Percentiles rank a stretch among this genome's conserved stretches.
phyloP scores from a whole-genome alignment of 2,113 vertebrate species.

The Vireo altiloquus region DNA sequence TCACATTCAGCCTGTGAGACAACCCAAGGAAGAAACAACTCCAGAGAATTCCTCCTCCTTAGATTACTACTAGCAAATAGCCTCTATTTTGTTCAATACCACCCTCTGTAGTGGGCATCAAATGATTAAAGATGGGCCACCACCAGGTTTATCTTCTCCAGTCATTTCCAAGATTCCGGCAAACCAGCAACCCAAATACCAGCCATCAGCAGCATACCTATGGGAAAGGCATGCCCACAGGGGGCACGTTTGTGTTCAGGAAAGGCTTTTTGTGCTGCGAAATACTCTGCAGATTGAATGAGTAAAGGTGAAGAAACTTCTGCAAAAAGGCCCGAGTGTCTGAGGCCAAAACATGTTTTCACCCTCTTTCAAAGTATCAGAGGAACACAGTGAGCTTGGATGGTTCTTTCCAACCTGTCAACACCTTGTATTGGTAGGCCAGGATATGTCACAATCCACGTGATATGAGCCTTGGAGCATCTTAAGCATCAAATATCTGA shows the following conservation, averaged over 20 bases:
- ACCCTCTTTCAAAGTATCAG: not conserved
- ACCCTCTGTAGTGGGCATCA: accelerated
- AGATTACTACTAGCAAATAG: not conserved
- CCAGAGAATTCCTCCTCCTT: not conserved
- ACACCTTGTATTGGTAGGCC: not conserved
- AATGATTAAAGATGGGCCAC: not conserved
- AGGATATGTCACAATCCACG: not conserved
- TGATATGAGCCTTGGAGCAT: not conserved
- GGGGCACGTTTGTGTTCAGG: not conserved
- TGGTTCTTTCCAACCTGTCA: not conserved
- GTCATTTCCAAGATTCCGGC: not conserved
- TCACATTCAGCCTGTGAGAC: not conserved
- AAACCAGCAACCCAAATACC: not conserved
- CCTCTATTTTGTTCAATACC: not conserved
- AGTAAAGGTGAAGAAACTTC: not conserved
- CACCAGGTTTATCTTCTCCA: not conserved
- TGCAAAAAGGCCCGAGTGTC: not conserved
- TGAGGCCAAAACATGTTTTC: not conserved
- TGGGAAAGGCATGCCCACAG: not conserved
- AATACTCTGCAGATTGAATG: not conserved
- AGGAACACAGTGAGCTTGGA: not conserved
- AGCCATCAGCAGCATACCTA: not conserved
- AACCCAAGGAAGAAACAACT: not conserved
- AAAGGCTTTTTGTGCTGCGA: not conserved
- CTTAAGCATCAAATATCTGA: not conserved